Evolutionary conservation across 2,113 vertebrate genomes (phyloP).

Genomic region (Scomber japonicus): DNA sequence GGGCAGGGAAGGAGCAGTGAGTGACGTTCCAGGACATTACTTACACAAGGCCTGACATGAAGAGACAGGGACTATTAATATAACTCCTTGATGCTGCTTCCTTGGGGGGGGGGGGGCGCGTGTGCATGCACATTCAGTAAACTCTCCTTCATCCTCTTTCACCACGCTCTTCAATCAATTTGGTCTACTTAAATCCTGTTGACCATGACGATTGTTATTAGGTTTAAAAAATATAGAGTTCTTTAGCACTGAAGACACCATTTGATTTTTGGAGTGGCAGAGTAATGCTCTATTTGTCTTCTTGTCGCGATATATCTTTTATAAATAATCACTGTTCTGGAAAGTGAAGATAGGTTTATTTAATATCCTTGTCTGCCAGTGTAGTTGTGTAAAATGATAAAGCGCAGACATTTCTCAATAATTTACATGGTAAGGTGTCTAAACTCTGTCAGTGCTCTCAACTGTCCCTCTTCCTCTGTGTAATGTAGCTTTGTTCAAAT

Average conservation of each 20-base stretch:
- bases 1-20: conserved; percentile 10
- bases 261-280: background rate
- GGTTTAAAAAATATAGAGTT: background rate
- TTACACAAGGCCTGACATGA: conserved; percentile 44
- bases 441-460: conserved; percentile 1
- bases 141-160: background rate
- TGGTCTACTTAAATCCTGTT: background rate
- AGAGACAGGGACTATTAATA: conserved; percentile 36
- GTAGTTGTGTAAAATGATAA: conserved; percentile 20
- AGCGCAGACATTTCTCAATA: background rate
- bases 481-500: conserved; percentile 30
- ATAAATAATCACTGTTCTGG: background rate
- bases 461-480: conserved; percentile 5
- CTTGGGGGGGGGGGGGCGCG: background rate
- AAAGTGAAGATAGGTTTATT: background rate
- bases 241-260: background rate
- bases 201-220: background rate
- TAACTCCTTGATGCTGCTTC: conserved; percentile 31
- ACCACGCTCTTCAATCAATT: background rate
- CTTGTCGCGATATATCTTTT: background rate
- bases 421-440: conserved; percentile 31
- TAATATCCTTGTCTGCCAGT: background rate
- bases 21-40: conserved; percentile 42
- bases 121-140: background rate
- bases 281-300: background rate